phyloP scores from a whole-genome alignment of 2,797 vertebrate species.

The Eupleurogrammus muticus region DNA sequence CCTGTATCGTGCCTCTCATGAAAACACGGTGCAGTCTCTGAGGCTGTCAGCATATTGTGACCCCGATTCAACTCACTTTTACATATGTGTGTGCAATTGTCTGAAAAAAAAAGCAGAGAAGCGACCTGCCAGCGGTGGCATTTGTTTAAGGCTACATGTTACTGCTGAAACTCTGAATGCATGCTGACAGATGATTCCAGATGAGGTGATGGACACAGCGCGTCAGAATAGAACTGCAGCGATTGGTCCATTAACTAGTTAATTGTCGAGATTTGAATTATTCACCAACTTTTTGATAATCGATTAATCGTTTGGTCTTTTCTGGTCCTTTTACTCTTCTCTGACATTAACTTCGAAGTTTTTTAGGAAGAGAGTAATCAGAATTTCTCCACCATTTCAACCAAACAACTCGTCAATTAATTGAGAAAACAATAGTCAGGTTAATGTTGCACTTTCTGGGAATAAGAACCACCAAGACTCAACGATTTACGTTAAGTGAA shows the following conservation, averaged over 20 bases:
- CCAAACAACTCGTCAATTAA: too few relatives aligned
- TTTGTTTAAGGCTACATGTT: conserved; percentile 38
- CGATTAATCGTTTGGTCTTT: too few relatives aligned
- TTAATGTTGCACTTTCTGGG: conserved; percentile 35
- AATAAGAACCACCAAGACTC: conserved; percentile 52
- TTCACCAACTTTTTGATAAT: too few relatives aligned
- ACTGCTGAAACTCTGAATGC: conserved; percentile 20
- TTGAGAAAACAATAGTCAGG: too few relatives aligned
- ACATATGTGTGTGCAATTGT: conserved; percentile 30
- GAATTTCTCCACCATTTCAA: too few relatives aligned
- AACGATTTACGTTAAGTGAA: conserved; percentile 19
- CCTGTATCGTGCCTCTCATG: not conserved
- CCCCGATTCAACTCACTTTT: conserved; percentile 10
- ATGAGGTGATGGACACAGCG: conserved; percentile 47
- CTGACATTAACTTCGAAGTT: too few relatives aligned
- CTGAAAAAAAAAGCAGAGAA: conserved; percentile 15
- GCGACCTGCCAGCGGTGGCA: not conserved
- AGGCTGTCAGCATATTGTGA: conserved; percentile 16
- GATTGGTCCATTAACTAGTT: too few relatives aligned
- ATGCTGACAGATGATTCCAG: conserved; percentile 38
- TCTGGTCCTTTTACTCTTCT: too few relatives aligned
- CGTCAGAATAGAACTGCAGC: conserved; percentile 16
- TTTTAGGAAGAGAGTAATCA: too few relatives aligned
- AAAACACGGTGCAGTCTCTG: not conserved
- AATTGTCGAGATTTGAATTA: too few relatives aligned